These are phyloP conservation scores for Enteromius thamalakanensis DNA, from an alignment of 2,797 vertebrate species.

Conservation along the genomic window DNA sequence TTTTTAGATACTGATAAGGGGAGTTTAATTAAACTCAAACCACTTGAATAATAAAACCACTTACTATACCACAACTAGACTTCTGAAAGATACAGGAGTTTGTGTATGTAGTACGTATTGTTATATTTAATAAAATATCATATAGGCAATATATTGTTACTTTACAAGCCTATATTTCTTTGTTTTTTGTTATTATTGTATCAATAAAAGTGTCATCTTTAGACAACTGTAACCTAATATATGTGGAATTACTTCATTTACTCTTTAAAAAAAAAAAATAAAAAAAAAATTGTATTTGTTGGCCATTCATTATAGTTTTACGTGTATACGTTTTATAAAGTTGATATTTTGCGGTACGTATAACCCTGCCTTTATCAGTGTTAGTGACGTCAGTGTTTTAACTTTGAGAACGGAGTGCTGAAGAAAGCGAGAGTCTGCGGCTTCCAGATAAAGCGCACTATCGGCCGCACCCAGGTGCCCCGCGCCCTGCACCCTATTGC, in stretches of 20 bases:
- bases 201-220: neutral
- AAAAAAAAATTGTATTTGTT: neutral
- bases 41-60: conserved; percentile 64
- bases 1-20: conserved; percentile 10
- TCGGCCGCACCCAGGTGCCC: conserved; percentile 65
- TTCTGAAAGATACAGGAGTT: neutral
- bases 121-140: neutral
- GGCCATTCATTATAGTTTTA: neutral
- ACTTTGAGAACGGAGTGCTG: conserved; percentile 61
- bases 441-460: conserved; percentile 71
- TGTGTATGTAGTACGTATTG: neutral
- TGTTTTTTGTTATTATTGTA: neutral
- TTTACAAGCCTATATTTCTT: conserved; percentile 18
- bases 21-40: conserved; percentile 51
- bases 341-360: neutral
- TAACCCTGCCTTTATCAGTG: conserved; percentile 50
- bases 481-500: conserved; percentile 38
- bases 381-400: conserved; percentile 60
- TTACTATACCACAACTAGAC: conserved; percentile 52
- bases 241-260: neutral
- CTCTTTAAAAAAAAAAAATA: neutral
- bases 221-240: neutral
- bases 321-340: neutral
- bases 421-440: conserved; percentile 48
- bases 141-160: neutral